A percentile compares a stretch with the other conserved stretches of the same genome.
These are phyloP conservation scores for Amphipoea lucens DNA, from an alignment of 2,888 invertebrate species.

Conservation along the genomic window DNA sequence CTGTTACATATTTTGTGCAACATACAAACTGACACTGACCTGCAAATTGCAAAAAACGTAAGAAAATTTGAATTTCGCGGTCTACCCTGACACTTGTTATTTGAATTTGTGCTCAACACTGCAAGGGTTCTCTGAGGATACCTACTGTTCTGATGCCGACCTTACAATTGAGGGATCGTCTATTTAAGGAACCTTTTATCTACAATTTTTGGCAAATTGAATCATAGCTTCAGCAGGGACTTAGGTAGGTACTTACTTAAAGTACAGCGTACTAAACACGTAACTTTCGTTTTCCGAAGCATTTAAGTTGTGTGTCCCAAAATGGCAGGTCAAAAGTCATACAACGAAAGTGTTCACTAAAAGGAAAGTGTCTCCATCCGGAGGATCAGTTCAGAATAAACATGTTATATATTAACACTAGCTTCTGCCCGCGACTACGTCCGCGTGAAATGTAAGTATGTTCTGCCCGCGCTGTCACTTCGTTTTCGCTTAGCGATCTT, in stretches of 20 bases:
- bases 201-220: too few relatives aligned
- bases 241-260: too few relatives aligned
- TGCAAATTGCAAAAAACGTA: not conserved
- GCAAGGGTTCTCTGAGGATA: not conserved
- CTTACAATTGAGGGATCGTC: not conserved
- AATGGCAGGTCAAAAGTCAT: conserved; percentile 45
- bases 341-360: conserved; percentile 35
- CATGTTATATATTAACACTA: not conserved
- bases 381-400: not conserved
- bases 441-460: not conserved
- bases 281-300: conserved; percentile 47
- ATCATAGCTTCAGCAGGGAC: not conserved
- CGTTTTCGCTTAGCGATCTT: not conserved
- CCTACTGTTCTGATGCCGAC: not conserved
- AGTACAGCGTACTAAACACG: not conserved
- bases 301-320: conserved; percentile 7
- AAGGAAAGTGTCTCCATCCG: conserved; percentile 43
- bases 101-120: not conserved
- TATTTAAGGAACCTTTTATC: not conserved
- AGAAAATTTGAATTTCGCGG: not conserved
- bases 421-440: not conserved
- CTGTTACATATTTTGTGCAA: not conserved
- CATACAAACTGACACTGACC: not conserved
- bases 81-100: not conserved
- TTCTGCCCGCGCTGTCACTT: not conserved